A percentile compares a stretch with the other conserved stretches of the same genome.
Conservation (phyloP, 2,888 invertebrate genomes). For the Phasia obesa region DNA sequence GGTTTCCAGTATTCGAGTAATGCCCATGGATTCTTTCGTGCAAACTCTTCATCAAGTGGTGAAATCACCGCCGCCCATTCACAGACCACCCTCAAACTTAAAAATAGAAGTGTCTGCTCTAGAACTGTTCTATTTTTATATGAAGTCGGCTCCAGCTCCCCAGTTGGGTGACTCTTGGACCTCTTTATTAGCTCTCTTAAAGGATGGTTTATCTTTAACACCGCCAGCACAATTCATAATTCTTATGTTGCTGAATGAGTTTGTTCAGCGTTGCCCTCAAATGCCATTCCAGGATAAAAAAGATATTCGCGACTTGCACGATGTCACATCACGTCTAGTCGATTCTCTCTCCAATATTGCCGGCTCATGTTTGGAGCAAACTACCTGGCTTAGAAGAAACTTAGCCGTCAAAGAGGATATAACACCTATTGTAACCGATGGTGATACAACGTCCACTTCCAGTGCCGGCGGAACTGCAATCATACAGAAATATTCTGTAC, state of each 20-base stretch:
- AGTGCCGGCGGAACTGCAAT: constrained; percentile 76
- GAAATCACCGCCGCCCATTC: constrained; percentile 87
- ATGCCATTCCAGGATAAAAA: constrained; percentile 88
- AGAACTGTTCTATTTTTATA: constrained; percentile 90
- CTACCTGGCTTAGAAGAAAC: constrained; percentile 93
- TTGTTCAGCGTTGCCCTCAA: constrained; percentile 89
- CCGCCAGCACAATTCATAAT: constrained; percentile 91
- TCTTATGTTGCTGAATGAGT: constrained; percentile 90
- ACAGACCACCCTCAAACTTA: constrained; percentile 84
- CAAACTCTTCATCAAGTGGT: constrained; percentile 92
- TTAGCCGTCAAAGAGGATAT: constrained; percentile 89
- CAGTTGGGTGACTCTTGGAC: constrained; percentile 91
- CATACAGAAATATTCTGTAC: constrained; percentile 86
- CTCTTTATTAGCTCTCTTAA: constrained; percentile 88
- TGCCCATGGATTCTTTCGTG: constrained; percentile 92
- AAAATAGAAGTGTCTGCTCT: constrained; percentile 91
- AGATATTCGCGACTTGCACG: constrained; percentile 91
- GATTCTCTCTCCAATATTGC: constrained; percentile 92
- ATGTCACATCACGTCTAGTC: constrained; percentile 88
- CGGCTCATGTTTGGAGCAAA: constrained; percentile 94
- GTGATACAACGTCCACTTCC: constrained; percentile 77
- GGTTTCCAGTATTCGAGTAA: constrained; percentile 90
- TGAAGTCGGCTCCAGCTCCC: constrained; percentile 86
- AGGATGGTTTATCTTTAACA: constrained; percentile 88
- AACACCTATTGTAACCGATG: constrained; percentile 82